phyloP scores from a whole-genome alignment of 2,113 vertebrate genomes.

The Oriolus oriolus region DNA sequence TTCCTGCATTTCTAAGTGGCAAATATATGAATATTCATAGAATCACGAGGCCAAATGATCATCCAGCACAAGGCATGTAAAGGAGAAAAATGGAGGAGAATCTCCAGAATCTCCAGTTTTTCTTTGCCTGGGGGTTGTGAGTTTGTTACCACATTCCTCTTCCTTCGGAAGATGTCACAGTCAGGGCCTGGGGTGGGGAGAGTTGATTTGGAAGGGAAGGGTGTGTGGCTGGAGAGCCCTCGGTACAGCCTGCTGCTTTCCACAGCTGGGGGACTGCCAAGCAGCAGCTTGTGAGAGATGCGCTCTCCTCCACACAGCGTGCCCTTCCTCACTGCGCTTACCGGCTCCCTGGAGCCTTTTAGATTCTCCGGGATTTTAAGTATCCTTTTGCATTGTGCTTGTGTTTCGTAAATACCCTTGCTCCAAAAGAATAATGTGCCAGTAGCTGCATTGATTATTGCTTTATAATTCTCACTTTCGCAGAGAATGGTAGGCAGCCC shows the following conservation, averaged over 20 bases:
- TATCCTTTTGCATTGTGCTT: background rate
- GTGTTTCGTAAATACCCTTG: background rate
- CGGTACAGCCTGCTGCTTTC: background rate
- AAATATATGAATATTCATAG: slow-evolving; percentile 51
- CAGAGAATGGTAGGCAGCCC: background rate
- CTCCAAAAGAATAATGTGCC: background rate
- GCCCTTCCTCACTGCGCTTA: accelerated
- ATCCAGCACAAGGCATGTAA: background rate
- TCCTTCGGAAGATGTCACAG: background rate
- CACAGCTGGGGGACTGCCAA: background rate
- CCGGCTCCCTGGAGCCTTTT: background rate
- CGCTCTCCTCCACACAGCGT: accelerated
- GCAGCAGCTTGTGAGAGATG: background rate
- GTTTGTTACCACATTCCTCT: background rate
- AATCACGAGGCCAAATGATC: background rate
- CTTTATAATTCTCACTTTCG: background rate
- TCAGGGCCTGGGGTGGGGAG: background rate
- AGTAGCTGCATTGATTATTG: background rate
- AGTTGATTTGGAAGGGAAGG: background rate
- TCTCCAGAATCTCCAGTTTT: background rate
- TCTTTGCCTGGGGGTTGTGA: background rate
- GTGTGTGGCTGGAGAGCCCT: background rate
- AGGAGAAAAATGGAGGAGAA: background rate
- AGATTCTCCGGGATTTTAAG: background rate
- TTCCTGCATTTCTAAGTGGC: slow-evolving; percentile 31